Percentiles rank a stretch among this genome's conserved stretches.
phyloP scores from a whole-genome alignment of 1,140 invertebrate genomes.

The Teleogryllus occipitalis region DNA sequence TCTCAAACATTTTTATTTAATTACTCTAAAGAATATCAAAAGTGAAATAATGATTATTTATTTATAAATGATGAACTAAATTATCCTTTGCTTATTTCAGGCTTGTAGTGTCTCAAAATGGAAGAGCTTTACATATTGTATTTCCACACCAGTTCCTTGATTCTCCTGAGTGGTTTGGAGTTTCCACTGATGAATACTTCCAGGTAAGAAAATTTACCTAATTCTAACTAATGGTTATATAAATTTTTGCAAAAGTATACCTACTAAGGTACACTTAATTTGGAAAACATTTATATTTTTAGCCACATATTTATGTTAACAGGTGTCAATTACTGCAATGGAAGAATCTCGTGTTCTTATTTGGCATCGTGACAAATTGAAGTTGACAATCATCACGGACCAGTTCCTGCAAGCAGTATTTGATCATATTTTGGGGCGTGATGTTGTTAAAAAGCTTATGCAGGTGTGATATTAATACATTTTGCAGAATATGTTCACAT shows the following conservation, averaged over 20 bases:
- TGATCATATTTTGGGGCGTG: constrained; percentile 76
- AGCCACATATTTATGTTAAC: constrained; percentile 23
- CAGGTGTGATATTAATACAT: constrained; percentile 46
- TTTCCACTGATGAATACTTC: constrained; percentile 79
- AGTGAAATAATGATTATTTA: not conserved
- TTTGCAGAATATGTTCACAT: not conserved
- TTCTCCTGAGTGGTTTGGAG: constrained; percentile 87
- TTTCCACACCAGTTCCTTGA: constrained; percentile 86
- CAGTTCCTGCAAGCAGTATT: constrained; percentile 77
- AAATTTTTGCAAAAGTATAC: too few relatives aligned
- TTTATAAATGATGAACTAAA: not conserved
- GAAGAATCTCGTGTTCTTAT: constrained; percentile 77
- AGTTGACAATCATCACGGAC: constrained; percentile 74
- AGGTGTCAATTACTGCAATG: constrained; percentile 80
- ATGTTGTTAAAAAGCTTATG: constrained; percentile 84
- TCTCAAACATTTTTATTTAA: not conserved
- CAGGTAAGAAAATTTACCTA: constrained; percentile 49
- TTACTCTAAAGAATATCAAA: not conserved
- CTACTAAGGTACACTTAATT: not conserved
- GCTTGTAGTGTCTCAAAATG: constrained; percentile 78
- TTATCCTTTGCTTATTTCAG: constrained; percentile 41
- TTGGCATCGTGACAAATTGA: constrained; percentile 78
- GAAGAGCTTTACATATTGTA: constrained; percentile 76
- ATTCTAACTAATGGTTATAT: too few relatives aligned
- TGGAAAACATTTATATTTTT: not conserved